Evolutionary conservation across 2,888 invertebrate genomes (phyloP).

Genomic region (Apoda limacodes): DNA sequence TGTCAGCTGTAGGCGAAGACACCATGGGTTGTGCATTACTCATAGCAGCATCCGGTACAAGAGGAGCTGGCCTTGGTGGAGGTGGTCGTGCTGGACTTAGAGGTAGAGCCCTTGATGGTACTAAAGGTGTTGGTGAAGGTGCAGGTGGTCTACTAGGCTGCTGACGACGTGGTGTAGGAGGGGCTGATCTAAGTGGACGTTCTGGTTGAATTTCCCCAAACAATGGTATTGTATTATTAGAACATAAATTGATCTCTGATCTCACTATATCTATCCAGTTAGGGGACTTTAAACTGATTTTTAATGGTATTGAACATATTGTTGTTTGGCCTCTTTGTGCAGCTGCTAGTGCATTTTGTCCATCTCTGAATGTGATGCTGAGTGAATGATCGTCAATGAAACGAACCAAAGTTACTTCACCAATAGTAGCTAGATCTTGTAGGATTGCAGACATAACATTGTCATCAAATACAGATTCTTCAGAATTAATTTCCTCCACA

Average conservation of each 20-base stretch:
- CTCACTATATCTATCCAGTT: constrained; percentile 87
- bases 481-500: constrained; percentile 40
- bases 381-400: constrained; percentile 86
- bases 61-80: constrained; percentile 70
- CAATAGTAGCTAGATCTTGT: constrained; percentile 84
- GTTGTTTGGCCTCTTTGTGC: constrained; percentile 67
- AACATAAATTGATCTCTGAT: constrained; percentile 85
- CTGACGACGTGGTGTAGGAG: constrained; percentile 60
- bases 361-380: constrained; percentile 93
- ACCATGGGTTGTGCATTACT: constrained; percentile 39
- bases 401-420: constrained; percentile 90
- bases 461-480: constrained; percentile 81
- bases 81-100: constrained; percentile 66
- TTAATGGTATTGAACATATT: constrained; percentile 75
- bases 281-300: constrained; percentile 82
- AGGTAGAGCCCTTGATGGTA: constrained; percentile 55
- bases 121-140: constrained; percentile 63
- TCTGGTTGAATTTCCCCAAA: constrained; percentile 57
- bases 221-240: constrained; percentile 86
- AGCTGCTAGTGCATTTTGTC: constrained; percentile 87
- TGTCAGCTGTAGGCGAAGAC: constrained; percentile 66
- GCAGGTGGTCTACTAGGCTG: constrained; percentile 73
- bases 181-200: constrained; percentile 52
- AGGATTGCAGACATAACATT: constrained; percentile 82
- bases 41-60: constrained; percentile 55